Base-by-base conservation (phyloP, 2,113 vertebrate species). In the Silurus glanis region DNA sequence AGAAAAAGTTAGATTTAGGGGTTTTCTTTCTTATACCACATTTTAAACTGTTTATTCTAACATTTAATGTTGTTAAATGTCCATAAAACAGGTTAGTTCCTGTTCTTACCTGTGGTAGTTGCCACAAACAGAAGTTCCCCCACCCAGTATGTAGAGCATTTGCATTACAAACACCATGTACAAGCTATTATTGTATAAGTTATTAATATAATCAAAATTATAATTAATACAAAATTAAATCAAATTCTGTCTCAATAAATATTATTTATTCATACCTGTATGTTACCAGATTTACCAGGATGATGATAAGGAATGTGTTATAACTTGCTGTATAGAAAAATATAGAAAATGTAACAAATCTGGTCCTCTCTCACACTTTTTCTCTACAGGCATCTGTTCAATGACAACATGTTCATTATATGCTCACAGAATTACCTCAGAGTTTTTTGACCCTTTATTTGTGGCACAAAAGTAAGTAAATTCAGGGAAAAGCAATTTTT, bases 371-470 rank as follows among this genome's bases (percentile, higher is more conserved):
- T 66, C 28, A 49, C 25, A 81, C n/a, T 64, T 69, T 88, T 61
- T 87, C 51, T 91, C 89, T 87, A 37, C 90, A 99, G 98, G 98
- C 83, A 87, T 99, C 45, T 97, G 96, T 89, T 97, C 96, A 85
- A 94, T 99, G 95, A 96, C 96, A 1, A 96, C 97, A 62, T 99
- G 97, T 91, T 99, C 98, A 74, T 94, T 99, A 85, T 99, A 99
- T 62, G 98, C 98, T 84, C 96, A 96, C 94, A 97, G 97, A 93
- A 97, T 99, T 93, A 99, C 97, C 23, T 95, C 95, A 0, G 97
- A 99, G 88, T 99, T 98, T 95, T 99, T 98, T 92, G 97, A 99
- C 89, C 98, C 98, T 10, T 93, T 96, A 88, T 97, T 93, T 92
- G 91, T 98, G 86, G 97, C 97, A 89, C 97, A 98, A 94, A 99